Base-by-base conservation (phyloP, 2,113 vertebrate species). In the Sander vitreus region DNA sequence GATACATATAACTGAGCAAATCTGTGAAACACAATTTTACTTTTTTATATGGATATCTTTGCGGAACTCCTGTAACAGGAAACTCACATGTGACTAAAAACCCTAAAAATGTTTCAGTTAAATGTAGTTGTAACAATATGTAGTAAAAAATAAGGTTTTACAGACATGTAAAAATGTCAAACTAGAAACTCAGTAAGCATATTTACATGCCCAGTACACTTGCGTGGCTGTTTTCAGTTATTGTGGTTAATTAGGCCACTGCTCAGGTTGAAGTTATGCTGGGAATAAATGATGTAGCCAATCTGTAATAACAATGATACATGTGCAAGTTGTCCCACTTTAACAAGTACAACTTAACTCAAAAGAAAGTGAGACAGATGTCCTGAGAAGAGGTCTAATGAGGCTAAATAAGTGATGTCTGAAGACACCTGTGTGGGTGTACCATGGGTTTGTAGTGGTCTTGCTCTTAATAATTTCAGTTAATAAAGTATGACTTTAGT, bases 151-250 rank as follows among this genome's bases (percentile, higher is more conserved):
- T 25, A 25, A 25, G 2, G 25, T 25, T 25, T 25, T 25, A 25
- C 9, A 4, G 39, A 13, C 18, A 36, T 16, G 23, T 18, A 48
- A 25, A 66, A 63, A 39, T 6, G 18, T 33, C 30, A 36, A n/a
- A n/a, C 66, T 60, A 4, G 11, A 30, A 57, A 30, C 13, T 58
- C 4, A 12, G 19, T 43, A 23, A 47, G 7, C 55, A 58, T 48
- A 70, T 60, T 64, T 67, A 50, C 23, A 73, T 58, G 57, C 33
- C 27, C 23, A 71, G 25, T 23, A 62, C 57, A 65, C n/a, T 10
- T 19, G 6, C 30, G 11, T 36, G 9, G 23, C 12, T 63, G 47
- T 66, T 78, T 76, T 75, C 43, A 75, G 57, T 67, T 66, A 51
- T 15, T 68, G 71, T 58, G 10, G 50, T 4, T 57, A 66, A 71